These are phyloP conservation scores for Bucorvus abyssinicus DNA, from an alignment of 2,797 vertebrate genomes.

Conservation along the genomic window DNA sequence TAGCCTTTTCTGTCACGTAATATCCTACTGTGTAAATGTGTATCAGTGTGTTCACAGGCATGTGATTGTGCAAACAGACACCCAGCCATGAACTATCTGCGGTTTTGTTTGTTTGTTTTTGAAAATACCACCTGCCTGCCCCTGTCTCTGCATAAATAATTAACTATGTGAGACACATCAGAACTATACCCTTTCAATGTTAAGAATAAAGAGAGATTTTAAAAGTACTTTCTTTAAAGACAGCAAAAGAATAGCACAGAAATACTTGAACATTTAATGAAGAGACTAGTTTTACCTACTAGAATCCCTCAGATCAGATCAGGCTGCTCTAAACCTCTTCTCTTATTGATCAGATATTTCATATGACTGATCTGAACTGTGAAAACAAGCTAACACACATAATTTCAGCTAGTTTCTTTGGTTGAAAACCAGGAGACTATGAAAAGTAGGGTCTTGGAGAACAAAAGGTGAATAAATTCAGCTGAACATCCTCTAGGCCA, in stretches of 20 bases:
- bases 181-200: background rate
- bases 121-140: accelerated
- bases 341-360: background rate
- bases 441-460: background rate
- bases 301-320: background rate
- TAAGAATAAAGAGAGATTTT: background rate
- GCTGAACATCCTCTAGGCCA: background rate
- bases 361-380: background rate
- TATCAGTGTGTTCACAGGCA: background rate
- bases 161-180: background rate
- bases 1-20: background rate
- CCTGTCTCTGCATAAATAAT: background rate
- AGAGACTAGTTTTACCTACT: background rate
- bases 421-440: background rate
- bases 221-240: background rate
- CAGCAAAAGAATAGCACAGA: background rate
- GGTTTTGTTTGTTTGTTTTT: background rate
- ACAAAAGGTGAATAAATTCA: background rate
- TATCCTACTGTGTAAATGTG: accelerated
- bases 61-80: background rate
- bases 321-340: background rate
- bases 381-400: background rate
- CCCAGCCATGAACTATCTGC: background rate
- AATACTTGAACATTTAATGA: background rate
- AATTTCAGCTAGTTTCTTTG: background rate